phyloP scores from a whole-genome alignment of 2,888 invertebrate species.

The Dryococelus australis region DNA sequence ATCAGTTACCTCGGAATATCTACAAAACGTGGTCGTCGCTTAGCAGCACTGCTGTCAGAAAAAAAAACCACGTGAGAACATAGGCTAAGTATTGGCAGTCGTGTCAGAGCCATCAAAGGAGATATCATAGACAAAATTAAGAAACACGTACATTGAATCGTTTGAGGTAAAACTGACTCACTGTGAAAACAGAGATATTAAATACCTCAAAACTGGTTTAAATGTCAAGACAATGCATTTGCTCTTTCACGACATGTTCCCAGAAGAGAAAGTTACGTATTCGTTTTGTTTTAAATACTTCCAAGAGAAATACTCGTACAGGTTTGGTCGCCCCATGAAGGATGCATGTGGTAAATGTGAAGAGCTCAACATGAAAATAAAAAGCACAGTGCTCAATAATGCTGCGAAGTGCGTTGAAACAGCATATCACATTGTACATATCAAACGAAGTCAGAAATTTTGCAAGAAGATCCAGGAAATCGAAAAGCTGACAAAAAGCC shows the following conservation, averaged over 20 bases:
- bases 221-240: constrained; percentile 9
- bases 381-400: background rate
- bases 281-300: no score
- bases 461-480: background rate
- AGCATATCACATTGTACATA: background rate
- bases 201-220: background rate
- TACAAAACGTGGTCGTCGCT: no score
- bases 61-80: background rate
- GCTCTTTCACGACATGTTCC: background rate
- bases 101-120: constrained; percentile 5
- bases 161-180: background rate
- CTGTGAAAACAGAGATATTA: background rate
- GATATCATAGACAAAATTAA: background rate
- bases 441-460: constrained; percentile 9
- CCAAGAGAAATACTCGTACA: no score
- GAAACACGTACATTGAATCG: background rate
- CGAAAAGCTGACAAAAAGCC: background rate
- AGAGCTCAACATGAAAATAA: background rate
- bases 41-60: constrained; percentile 8
- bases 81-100: background rate
- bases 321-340: no score
- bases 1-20: no score
- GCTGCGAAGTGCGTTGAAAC: background rate
- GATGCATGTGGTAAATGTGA: background rate
- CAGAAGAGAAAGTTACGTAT: no score